These are phyloP conservation scores for Enteromius treurensis DNA, from an alignment of 2,797 vertebrate genomes.

Conservation along the genomic window DNA sequence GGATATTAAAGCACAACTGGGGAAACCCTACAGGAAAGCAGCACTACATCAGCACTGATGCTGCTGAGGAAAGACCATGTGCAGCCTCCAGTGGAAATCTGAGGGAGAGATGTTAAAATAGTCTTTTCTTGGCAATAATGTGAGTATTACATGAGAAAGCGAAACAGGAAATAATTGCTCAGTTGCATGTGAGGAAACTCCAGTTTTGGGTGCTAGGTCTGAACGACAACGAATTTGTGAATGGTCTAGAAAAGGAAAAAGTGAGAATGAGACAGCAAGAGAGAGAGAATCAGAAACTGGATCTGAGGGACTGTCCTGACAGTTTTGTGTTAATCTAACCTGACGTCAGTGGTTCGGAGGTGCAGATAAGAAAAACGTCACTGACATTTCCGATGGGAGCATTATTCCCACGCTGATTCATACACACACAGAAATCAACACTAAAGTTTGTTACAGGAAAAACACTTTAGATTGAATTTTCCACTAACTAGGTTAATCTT, in stretches of 20 bases:
- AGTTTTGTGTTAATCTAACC: slow-evolving; percentile 21
- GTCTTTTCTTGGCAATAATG: neutral
- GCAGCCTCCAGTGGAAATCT: slow-evolving; percentile 24
- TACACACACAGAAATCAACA: neutral
- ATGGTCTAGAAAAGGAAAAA: neutral
- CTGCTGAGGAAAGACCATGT: neutral
- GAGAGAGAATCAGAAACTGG: slow-evolving; percentile 12
- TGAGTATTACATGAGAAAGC: neutral
- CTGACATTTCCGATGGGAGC: slow-evolving; percentile 27
- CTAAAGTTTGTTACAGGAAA: neutral
- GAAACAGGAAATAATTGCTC: slow-evolving; percentile 11
- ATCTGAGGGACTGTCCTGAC: slow-evolving; percentile 17
- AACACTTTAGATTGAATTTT: neutral
- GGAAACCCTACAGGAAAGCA: slow-evolving; percentile 1
- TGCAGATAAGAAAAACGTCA: neutral
- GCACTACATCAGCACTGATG: neutral
- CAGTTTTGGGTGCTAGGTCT: neutral
- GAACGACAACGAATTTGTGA: slow-evolving; percentile 9
- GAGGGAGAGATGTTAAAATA: neutral
- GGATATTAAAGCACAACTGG: neutral
- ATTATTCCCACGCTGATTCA: neutral
- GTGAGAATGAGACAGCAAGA: neutral
- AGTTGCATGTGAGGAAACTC: neutral
- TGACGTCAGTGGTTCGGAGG: slow-evolving; percentile 13
- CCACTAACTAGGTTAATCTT: neutral